These are phyloP conservation scores for Gila orcuttii DNA, from an alignment of 2,113 vertebrate species.

Conservation along the genomic window DNA sequence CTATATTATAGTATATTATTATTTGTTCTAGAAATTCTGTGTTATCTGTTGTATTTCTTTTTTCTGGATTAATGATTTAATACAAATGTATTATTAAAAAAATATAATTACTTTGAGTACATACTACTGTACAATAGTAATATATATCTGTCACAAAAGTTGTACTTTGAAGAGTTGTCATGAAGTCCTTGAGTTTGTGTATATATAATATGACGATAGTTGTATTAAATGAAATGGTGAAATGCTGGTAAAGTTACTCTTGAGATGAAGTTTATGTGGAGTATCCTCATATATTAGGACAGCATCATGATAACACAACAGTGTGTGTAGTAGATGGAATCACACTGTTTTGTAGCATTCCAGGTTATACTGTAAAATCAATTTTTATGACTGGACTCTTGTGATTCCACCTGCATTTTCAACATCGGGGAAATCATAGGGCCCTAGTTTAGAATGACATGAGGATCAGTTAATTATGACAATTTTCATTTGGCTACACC, in stretches of 20 bases:
- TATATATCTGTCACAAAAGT: neutral
- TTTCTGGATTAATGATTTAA: too few relatives aligned
- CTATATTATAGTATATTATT: too few relatives aligned
- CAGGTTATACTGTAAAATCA: neutral
- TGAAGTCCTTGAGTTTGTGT: too few relatives aligned
- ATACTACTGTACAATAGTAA: neutral
- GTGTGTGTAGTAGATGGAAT: too few relatives aligned
- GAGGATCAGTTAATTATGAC: too few relatives aligned
- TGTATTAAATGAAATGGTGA: too few relatives aligned
- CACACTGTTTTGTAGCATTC: neutral
- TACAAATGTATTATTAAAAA: too few relatives aligned
- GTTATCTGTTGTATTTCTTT: too few relatives aligned
- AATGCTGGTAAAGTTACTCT: neutral
- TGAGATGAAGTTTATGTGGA: neutral
- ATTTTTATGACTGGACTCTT: neutral
- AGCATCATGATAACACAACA: neutral
- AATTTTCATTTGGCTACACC: neutral
- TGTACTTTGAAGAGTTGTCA: too few relatives aligned
- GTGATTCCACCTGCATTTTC: neutral
- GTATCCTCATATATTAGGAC: neutral
- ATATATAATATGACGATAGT: too few relatives aligned
- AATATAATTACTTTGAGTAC: neutral
- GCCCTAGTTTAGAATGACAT: neutral
- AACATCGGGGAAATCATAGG: neutral
- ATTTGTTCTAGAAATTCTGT: too few relatives aligned